phyloP scores from a whole-genome alignment of 2,888 invertebrate genomes.

The Drosophila tanythrix region DNA sequence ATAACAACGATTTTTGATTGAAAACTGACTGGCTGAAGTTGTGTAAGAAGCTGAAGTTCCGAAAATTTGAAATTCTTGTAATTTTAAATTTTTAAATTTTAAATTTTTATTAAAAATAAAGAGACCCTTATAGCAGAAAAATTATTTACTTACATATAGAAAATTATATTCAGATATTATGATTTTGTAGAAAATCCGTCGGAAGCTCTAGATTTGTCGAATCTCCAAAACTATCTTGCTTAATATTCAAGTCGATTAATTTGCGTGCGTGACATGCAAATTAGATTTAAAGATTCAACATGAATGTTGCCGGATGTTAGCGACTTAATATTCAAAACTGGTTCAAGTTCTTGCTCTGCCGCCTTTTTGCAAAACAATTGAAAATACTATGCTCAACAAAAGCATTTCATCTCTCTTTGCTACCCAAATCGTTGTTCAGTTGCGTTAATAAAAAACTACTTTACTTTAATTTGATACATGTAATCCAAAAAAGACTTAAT shows the following conservation, averaged over 20 bases:
- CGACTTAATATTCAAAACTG: not conserved
- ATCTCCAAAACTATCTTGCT: not conserved
- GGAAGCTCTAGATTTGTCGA: not conserved
- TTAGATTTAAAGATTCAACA: too few species aligned
- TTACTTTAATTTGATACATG: not conserved
- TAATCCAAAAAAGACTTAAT: not conserved
- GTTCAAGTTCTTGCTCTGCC: not conserved
- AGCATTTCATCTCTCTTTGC: not conserved
- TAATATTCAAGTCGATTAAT: not conserved
- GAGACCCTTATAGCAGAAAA: not conserved
- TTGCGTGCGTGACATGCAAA: too few species aligned
- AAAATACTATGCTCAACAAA: not conserved
- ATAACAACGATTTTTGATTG: not conserved
- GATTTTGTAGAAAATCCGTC: not conserved
- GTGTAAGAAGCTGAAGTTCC: not conserved
- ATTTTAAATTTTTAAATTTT: too few species aligned
- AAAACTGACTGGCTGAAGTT: not conserved
- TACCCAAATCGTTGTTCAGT: not conserved
- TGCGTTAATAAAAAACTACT: not conserved
- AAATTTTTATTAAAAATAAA: too few species aligned
- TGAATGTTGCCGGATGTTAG: too few species aligned
- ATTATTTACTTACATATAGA: not conserved
- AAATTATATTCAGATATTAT: not conserved
- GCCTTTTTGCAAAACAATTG: not conserved
- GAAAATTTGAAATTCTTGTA: not conserved